A percentile compares a stretch with the other conserved stretches of the same genome.
phyloP scores from a whole-genome alignment of 2,888 invertebrate genomes.

The Napeogenes inachia region DNA sequence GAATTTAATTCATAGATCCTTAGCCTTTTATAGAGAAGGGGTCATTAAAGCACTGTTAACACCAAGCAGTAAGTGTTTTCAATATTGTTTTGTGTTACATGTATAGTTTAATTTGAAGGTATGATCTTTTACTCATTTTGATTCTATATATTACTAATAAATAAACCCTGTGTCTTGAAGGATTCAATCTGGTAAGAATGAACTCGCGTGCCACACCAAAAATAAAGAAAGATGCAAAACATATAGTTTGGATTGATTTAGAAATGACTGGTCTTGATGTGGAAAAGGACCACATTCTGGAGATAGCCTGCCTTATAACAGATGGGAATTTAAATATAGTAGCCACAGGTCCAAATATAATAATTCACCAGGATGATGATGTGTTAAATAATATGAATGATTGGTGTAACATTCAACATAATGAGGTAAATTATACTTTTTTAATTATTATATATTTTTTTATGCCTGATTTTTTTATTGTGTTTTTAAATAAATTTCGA shows the following conservation, averaged over 20 bases:
- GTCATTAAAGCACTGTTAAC: not conserved
- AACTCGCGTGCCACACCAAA: slow-evolving; percentile 20
- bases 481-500: too few species aligned
- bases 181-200: slow-evolving; percentile 20
- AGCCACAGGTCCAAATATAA: slow-evolving; percentile 84
- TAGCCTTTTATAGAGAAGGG: slow-evolving; percentile 4
- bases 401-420: slow-evolving; percentile 91
- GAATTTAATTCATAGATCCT: not conserved
- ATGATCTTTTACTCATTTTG: not conserved
- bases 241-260: slow-evolving; percentile 86
- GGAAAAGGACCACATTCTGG: slow-evolving; percentile 87
- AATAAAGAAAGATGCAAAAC: slow-evolving; percentile 43
- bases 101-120: not conserved
- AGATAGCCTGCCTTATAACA: slow-evolving; percentile 93
- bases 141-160: too few species aligned
- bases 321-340: slow-evolving; percentile 86
- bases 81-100: too few species aligned
- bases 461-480: too few species aligned
- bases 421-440: slow-evolving; percentile 73
- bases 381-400: slow-evolving; percentile 86
- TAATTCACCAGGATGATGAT: slow-evolving; percentile 86
- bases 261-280: slow-evolving; percentile 95
- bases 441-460: too few species aligned
- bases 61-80: slow-evolving; percentile 11
- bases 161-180: slow-evolving; percentile 3